Percentiles rank a stretch among this genome's conserved stretches.
phyloP scores from a whole-genome alignment of 1,140 invertebrate species.

The Drosophila orosa region DNA sequence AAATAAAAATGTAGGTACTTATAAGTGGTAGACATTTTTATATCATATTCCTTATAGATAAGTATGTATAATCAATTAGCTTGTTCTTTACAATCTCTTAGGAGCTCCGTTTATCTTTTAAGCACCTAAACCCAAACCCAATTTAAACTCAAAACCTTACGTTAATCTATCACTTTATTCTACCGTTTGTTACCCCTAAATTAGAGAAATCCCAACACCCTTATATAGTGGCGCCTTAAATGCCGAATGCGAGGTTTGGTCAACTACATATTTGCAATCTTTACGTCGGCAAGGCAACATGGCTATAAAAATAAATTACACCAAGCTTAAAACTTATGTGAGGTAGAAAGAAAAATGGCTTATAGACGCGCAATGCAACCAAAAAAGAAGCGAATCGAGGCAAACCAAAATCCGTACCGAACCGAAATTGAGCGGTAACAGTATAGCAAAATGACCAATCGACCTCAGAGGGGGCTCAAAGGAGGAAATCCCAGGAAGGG shows the following conservation, averaged over 20 bases:
- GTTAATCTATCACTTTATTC: not conserved
- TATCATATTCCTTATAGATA: too few species aligned
- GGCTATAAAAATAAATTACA: constrained; percentile 82
- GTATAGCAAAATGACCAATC: constrained; percentile 72
- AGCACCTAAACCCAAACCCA: not conserved
- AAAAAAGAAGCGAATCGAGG: constrained; percentile 31
- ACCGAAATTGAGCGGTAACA: constrained; percentile 27
- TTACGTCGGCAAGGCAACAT: constrained; percentile 69
- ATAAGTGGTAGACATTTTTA: too few species aligned
- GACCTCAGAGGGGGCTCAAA: constrained; percentile 46
- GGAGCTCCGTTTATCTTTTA: too few species aligned
- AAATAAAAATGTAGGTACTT: too few species aligned
- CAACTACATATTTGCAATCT: constrained; percentile 80
- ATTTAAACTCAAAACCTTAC: not conserved
- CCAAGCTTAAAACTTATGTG: constrained; percentile 80
- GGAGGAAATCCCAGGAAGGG: constrained; percentile 24
- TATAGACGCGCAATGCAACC: constrained; percentile 70
- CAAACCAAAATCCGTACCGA: not conserved
- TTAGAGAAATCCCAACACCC: constrained; percentile 35
- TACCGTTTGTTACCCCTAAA: constrained; percentile 8
- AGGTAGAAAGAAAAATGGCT: constrained; percentile 76
- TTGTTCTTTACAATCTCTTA: not conserved
- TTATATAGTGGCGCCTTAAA: constrained; percentile 47
- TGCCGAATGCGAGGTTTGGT: constrained; percentile 48
- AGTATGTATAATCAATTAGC: too few species aligned